A percentile compares a stretch with the other conserved stretches of the same genome.
Conservation (phyloP, 2,797 vertebrate species). For the Lindbergichthys nudifrons region DNA sequence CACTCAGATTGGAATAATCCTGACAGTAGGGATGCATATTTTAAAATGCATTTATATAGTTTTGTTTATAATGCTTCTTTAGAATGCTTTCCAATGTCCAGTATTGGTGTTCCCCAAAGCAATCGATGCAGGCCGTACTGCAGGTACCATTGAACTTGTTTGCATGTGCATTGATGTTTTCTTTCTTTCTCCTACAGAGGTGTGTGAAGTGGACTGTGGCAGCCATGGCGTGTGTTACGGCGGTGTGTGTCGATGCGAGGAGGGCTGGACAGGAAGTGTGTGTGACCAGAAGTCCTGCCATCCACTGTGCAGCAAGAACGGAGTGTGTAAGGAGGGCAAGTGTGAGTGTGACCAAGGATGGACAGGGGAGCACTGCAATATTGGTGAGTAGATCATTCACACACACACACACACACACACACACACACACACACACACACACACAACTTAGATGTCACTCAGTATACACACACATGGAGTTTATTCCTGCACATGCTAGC, state of each 20-base stretch:
- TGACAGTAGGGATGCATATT: background rate
- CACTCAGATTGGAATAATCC: background rate
- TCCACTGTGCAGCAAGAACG: constrained; percentile 94
- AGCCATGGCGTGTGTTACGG: constrained; percentile 91
- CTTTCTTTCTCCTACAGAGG: constrained; percentile 79
- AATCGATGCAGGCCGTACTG: background rate
- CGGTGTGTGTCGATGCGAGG: constrained; percentile 93
- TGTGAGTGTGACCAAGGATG: constrained; percentile 98
- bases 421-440: background rate
- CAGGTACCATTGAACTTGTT: background rate
- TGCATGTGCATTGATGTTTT: constrained; percentile 1
- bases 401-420: background rate
- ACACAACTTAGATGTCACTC: background rate
- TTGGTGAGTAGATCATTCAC: constrained; percentile 86
- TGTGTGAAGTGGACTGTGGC: constrained; percentile 93
- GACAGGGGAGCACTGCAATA: constrained; percentile 98
- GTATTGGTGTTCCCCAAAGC: background rate
- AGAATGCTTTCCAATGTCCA: background rate
- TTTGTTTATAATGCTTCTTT: background rate
- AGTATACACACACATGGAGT: background rate
- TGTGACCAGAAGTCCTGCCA: constrained; percentile 96
- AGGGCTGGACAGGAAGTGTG: constrained; percentile 92
- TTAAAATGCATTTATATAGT: background rate
- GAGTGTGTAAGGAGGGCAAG: constrained; percentile 96
- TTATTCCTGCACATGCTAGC: background rate